These are phyloP conservation scores for Bathynomus jamesi DNA, from an alignment of 1,140 invertebrate genomes.

Conservation along the genomic window DNA sequence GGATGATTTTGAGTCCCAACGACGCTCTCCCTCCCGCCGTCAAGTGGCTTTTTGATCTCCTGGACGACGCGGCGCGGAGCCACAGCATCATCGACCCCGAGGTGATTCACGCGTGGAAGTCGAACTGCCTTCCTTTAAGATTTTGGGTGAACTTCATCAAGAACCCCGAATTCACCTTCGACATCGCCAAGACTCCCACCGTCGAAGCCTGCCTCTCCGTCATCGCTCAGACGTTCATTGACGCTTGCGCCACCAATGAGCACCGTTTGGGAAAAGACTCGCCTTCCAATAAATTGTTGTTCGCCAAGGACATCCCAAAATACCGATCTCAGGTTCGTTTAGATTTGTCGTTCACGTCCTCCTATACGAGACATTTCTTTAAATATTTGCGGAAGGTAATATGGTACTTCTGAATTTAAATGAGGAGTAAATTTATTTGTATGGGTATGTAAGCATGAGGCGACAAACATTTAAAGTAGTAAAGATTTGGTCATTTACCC, in stretches of 20 bases:
- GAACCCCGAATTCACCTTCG: conserved; percentile 94
- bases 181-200: conserved; percentile 85
- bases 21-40: conserved; percentile 82
- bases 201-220: conserved; percentile 88
- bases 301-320: conserved; percentile 87
- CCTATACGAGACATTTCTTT: too few species aligned
- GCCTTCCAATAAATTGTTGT: conserved; percentile 86
- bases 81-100: conserved; percentile 76
- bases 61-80: conserved; percentile 78
- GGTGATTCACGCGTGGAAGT: conserved; percentile 90
- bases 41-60: conserved; percentile 90
- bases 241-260: conserved; percentile 80
- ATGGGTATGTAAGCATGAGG: too few species aligned
- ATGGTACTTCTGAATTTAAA: too few species aligned
- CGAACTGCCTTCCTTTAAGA: conserved; percentile 70
- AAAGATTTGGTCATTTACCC: too few species aligned
- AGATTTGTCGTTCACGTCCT: too few species aligned
- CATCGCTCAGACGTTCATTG: conserved; percentile 94
- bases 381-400: too few species aligned
- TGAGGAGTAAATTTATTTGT: background rate
- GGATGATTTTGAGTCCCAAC: conserved; percentile 78
- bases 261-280: conserved; percentile 87
- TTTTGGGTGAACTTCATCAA: conserved; percentile 98
- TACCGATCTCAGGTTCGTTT: conserved; percentile 47
- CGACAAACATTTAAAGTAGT: too few species aligned